Evolutionary conservation across 2,888 invertebrate genomes (phyloP).

Genomic region (Meiosimyza platycephala): DNA sequence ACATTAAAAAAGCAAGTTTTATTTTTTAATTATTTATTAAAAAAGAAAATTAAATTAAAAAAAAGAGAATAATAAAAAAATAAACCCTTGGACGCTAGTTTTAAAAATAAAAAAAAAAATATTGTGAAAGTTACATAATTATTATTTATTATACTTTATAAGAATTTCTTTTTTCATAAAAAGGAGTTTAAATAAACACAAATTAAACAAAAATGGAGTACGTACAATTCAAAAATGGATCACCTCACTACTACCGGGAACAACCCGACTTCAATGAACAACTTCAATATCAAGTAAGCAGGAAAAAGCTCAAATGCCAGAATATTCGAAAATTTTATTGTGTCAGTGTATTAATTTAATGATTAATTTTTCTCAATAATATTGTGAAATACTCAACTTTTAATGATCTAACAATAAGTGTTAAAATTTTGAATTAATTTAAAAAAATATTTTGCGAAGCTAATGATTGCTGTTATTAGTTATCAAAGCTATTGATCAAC

Average conservation of each 20-base stretch:
- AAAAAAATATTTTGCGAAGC: too few species aligned
- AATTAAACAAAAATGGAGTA: constrained; percentile 63
- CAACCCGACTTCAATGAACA: constrained; percentile 66
- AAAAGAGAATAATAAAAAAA: constrained; percentile 36
- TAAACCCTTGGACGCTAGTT: constrained; percentile 4
- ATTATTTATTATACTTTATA: constrained; percentile 45
- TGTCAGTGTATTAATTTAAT: not conserved
- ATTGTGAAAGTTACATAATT: constrained; percentile 5
- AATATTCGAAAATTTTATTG: not conserved
- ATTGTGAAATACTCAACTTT: too few species aligned
- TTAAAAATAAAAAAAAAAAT: constrained; percentile 8
- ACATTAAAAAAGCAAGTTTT: constrained; percentile 34
- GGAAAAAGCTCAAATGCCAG: not conserved
- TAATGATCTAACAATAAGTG: too few species aligned
- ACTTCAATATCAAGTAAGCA: constrained; percentile 68
- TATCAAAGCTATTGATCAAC: too few species aligned
- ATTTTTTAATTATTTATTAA: constrained; percentile 30
- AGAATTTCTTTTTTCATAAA: constrained; percentile 43
- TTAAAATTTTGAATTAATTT: too few species aligned
- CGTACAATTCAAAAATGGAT: constrained; percentile 67
- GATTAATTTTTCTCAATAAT: too few species aligned
- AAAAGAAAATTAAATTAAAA: constrained; percentile 30
- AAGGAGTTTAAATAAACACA: constrained; percentile 54
- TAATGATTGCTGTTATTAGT: too few species aligned
- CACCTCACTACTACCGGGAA: constrained; percentile 67